Conservation (phyloP, 2,797 vertebrate species). For the Syngnathus acus region DNA sequence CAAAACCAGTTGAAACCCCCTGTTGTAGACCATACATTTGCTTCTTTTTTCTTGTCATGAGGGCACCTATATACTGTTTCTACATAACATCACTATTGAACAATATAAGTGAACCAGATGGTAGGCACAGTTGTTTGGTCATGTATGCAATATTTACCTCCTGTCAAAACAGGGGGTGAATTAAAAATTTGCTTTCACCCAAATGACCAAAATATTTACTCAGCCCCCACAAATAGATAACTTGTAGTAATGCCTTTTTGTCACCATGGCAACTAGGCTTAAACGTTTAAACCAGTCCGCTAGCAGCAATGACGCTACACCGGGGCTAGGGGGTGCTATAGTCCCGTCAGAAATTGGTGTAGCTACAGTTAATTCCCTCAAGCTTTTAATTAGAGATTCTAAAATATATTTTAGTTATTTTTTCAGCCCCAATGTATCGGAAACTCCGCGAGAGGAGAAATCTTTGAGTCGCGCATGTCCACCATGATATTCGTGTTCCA, state of each 20-base stretch:
- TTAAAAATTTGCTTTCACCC: neutral
- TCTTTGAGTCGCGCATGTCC: neutral
- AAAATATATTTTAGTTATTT: too few relatives aligned
- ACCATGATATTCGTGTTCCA: slow-evolving; percentile 3
- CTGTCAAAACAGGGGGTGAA: neutral
- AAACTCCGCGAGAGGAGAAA: too few relatives aligned
- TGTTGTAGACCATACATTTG: neutral
- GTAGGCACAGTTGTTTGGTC: neutral
- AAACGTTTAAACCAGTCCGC: slow-evolving; percentile 8
- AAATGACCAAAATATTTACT: neutral
- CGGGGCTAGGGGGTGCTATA: too few relatives aligned
- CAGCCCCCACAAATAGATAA: neutral
- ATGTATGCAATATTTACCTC: neutral
- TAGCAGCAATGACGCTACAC: too few relatives aligned
- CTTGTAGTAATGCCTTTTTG: neutral
- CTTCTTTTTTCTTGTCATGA: neutral
- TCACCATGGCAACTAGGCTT: slow-evolving; percentile 21
- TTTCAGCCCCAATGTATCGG: too few relatives aligned
- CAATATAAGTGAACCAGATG: neutral
- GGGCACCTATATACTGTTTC: neutral
- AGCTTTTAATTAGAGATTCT: too few relatives aligned
- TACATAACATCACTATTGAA: neutral
- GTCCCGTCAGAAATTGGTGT: too few relatives aligned
- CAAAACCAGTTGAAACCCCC: too few relatives aligned
- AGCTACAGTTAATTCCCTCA: too few relatives aligned